phyloP scores from a whole-genome alignment of 2,113 vertebrate species.

The Prolemur simus region DNA sequence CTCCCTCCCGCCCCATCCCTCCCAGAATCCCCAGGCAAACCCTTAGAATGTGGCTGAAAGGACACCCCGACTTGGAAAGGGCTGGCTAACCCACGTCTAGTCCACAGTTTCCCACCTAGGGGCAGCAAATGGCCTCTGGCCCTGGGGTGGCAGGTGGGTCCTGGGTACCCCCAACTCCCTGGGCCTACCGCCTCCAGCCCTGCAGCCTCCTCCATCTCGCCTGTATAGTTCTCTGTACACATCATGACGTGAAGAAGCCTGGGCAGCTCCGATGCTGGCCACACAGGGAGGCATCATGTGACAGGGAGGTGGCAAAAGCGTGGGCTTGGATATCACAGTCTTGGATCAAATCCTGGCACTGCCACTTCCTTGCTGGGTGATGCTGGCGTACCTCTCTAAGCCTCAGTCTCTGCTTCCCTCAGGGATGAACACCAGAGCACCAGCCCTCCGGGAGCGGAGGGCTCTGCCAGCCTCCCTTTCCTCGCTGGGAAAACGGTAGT shows the following conservation, averaged over 20 bases:
- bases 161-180: too few relatives aligned
- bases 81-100: not conserved
- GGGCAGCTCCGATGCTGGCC: not conserved
- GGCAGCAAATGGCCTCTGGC: not conserved
- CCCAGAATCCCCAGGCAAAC: not conserved
- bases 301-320: not conserved
- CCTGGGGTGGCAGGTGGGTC: not conserved
- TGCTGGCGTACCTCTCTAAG: not conserved
- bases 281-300: not conserved
- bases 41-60: not conserved
- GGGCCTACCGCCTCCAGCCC: not conserved
- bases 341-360: not conserved
- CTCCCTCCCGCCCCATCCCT: not conserved
- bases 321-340: not conserved
- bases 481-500: not conserved
- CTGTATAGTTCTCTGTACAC: not conserved
- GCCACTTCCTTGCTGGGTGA: not conserved
- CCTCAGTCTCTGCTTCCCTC: not conserved
- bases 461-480: not conserved
- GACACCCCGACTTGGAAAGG: not conserved
- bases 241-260: not conserved
- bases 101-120: accelerated
- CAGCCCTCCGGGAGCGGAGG: not conserved
- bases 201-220: not conserved
- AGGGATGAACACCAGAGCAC: not conserved